Percentiles rank a stretch among this genome's conserved stretches.
Evolutionary conservation across 1,140 invertebrate species (phyloP).

Genomic region (Drosophila melanogaster): DNA sequence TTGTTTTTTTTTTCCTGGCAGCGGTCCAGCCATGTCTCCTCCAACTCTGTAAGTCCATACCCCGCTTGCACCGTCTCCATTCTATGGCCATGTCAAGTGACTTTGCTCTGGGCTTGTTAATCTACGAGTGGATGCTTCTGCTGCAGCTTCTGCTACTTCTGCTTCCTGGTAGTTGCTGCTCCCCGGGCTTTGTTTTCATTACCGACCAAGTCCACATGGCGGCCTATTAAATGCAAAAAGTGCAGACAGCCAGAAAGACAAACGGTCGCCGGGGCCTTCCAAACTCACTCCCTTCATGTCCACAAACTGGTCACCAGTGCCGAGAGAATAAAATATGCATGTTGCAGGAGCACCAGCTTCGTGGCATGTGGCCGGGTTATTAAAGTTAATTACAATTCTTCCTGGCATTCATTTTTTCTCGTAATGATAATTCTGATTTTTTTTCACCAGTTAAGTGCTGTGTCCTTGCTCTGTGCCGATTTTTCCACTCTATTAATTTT

Average conservation of each 20-base stretch:
- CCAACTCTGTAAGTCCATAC: constrained; percentile 19
- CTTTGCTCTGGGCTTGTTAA: constrained; percentile 76
- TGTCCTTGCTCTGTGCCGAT: constrained; percentile 72
- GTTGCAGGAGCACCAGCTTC: constrained; percentile 16
- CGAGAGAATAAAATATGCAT: constrained; percentile 79
- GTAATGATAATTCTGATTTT: constrained; percentile 35
- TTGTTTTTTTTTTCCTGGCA: constrained; percentile 44
- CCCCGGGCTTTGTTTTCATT: constrained; percentile 80
- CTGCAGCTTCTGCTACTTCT: constrained; percentile 19
- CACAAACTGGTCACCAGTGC: constrained; percentile 35
- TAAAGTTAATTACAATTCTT: constrained; percentile 82
- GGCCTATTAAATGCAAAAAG: constrained; percentile 82
- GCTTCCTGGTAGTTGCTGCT: constrained; percentile 58
- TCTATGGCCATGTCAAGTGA: constrained; percentile 49
- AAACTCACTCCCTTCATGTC: not conserved
- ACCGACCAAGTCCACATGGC: constrained; percentile 71
- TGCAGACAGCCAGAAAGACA: constrained; percentile 77
- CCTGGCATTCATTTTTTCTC: constrained; percentile 65
- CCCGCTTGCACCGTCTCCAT: not conserved
- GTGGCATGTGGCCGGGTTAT: constrained; percentile 68
- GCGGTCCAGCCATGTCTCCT: constrained; percentile 52
- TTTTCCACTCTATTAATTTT: constrained; percentile 81
- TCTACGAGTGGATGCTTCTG: constrained; percentile 61
- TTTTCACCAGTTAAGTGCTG: constrained; percentile 44
- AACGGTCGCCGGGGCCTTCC: constrained; percentile 34